phyloP scores from a whole-genome alignment of 2,888 invertebrate species.

The Napeogenes inachia region DNA sequence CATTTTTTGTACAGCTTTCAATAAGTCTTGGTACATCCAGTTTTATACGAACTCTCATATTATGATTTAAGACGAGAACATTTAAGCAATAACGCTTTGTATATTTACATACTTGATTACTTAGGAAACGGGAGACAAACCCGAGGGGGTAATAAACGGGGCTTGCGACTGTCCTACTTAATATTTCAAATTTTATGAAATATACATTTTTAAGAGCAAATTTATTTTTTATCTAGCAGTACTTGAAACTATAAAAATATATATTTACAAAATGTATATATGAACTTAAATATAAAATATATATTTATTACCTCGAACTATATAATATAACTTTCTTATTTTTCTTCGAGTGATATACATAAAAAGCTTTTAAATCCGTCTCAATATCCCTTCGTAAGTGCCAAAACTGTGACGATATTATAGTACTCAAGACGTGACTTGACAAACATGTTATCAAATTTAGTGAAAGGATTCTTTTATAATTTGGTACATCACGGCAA shows the following conservation, averaged over 20 bases:
- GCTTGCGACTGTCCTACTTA: slow-evolving; percentile 18
- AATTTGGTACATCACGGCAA: background rate
- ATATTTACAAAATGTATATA: background rate
- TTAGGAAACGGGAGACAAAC: slow-evolving; percentile 12
- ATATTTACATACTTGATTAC: slow-evolving; percentile 22
- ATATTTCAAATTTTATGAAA: slow-evolving; percentile 18
- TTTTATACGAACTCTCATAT: background rate
- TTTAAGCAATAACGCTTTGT: slow-evolving; percentile 13
- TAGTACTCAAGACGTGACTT: too few species aligned
- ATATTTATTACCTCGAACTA: too few species aligned
- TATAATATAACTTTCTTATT: too few species aligned
- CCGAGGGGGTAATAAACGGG: slow-evolving; percentile 20
- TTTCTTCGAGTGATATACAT: too few species aligned
- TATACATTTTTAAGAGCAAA: background rate
- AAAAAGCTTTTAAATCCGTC: too few species aligned
- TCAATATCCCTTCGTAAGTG: too few species aligned
- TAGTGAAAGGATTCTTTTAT: too few species aligned
- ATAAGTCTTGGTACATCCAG: background rate
- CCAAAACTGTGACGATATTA: too few species aligned
- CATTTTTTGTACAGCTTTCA: too few species aligned
- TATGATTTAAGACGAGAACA: slow-evolving; percentile 5
- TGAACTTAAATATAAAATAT: background rate
- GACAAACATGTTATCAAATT: too few species aligned
- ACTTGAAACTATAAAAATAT: too few species aligned
- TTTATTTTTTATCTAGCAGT: background rate